phyloP scores from a whole-genome alignment of 37 sponge, comb jelly and placozoan species.

The Ianthella basta region DNA sequence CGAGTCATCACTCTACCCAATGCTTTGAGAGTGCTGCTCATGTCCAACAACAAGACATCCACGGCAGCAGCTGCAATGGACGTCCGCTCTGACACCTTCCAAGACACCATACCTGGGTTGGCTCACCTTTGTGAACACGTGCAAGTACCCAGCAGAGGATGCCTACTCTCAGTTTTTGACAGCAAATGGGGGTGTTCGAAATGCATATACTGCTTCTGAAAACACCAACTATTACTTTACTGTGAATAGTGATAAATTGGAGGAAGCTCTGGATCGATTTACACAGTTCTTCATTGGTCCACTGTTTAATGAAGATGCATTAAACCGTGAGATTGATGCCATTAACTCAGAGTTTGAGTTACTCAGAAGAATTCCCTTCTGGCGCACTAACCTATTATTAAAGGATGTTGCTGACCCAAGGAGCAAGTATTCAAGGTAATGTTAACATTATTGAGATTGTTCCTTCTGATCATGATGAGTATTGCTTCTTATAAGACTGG shows the following conservation, averaged over 20 bases:
- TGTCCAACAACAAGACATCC: slow-evolving; percentile 76
- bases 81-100: slow-evolving; percentile 79
- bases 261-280: slow-evolving; percentile 81
- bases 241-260: slow-evolving; percentile 55
- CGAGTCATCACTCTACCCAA: slow-evolving; percentile 40
- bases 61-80: slow-evolving; percentile 79
- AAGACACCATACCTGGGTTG: slow-evolving; percentile 74
- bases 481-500: too few relatives aligned
- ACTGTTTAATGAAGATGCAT: slow-evolving; percentile 53
- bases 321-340: slow-evolving; percentile 76
- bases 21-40: slow-evolving; percentile 68
- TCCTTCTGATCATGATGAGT: too few relatives aligned
- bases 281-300: slow-evolving; percentile 91
- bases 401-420: slow-evolving; percentile 69
- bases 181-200: slow-evolving; percentile 80
- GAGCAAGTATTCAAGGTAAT: slow-evolving; percentile 53
- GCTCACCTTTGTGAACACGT: slow-evolving; percentile 98
- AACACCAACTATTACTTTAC: slow-evolving; percentile 91
- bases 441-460: too few relatives aligned
- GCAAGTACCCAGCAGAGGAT: slow-evolving; percentile 79
- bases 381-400: slow-evolving; percentile 80
- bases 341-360: slow-evolving; percentile 88
- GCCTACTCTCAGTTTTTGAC: slow-evolving; percentile 73
- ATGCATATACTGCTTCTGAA: slow-evolving; percentile 89
- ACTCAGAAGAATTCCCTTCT: slow-evolving; percentile 53